These are phyloP conservation scores for Conops quadrifasciatus DNA, from an alignment of 2,888 invertebrate species.

Conservation along the genomic window DNA sequence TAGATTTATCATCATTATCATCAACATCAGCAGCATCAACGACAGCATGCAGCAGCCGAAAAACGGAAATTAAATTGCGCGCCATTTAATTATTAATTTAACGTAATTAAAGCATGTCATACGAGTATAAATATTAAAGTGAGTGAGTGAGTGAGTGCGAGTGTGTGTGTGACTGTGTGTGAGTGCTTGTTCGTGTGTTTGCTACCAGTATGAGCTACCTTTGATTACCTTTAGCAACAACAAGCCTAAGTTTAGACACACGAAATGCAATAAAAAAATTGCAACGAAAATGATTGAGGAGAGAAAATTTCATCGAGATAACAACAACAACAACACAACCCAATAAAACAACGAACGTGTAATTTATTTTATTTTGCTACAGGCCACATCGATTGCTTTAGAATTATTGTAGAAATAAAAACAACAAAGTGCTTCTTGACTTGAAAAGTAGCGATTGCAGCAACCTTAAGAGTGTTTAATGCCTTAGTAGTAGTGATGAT, in stretches of 20 bases:
- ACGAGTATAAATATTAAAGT: too few relatives aligned
- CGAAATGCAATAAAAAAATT: not conserved
- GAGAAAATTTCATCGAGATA: not conserved
- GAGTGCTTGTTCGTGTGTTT: constrained; percentile 11
- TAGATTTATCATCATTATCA: too few relatives aligned
- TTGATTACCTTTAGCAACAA: constrained; percentile 3
- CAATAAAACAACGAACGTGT: not conserved
- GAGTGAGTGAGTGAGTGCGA: not conserved
- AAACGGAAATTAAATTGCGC: constrained; percentile 27
- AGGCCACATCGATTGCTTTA: constrained; percentile 2
- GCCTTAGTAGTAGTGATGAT: too few relatives aligned
- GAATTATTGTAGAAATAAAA: not conserved
- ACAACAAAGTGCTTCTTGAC: not conserved
- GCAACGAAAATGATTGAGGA: not conserved
- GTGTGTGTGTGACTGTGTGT: not conserved
- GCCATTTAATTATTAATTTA: constrained; percentile 27
- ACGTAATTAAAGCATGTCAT: constrained; percentile 25
- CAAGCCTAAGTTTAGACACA: not conserved
- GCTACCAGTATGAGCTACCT: not conserved
- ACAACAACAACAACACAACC: constrained; percentile 1
- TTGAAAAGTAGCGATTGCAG: not conserved
- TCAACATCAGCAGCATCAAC: constrained; percentile 8
- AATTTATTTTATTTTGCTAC: constrained; percentile 1
- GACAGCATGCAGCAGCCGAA: too few relatives aligned
- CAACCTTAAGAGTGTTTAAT: too few relatives aligned